Percentiles rank a stretch among this genome's conserved stretches.
Conservation (phyloP, 2,113 vertebrate genomes). For the Pseudopipra pipra region DNA sequence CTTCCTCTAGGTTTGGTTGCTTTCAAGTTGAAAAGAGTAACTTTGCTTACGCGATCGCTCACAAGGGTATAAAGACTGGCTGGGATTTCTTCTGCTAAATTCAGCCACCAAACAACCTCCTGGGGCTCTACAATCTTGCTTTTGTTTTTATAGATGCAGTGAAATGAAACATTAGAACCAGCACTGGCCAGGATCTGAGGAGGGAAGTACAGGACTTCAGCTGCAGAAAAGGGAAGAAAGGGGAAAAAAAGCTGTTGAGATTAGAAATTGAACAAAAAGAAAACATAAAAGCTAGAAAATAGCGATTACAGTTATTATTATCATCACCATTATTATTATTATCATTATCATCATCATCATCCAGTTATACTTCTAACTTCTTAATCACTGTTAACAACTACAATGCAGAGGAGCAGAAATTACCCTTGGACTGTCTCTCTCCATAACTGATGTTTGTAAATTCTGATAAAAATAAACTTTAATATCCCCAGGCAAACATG, state of each 20-base stretch:
- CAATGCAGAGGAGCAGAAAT: not conserved
- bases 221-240: not conserved
- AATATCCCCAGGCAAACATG: not conserved
- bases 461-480: not conserved
- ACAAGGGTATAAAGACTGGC: constrained; percentile 75
- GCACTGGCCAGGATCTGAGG: constrained; percentile 75
- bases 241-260: no score
- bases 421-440: not conserved
- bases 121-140: constrained; percentile 66
- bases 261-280: not conserved
- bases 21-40: constrained; percentile 74
- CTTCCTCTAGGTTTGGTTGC: constrained; percentile 75
- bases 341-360: not conserved
- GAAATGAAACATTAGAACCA: constrained; percentile 82
- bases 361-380: not conserved
- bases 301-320: not conserved
- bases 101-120: constrained; percentile 85
- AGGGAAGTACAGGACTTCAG: constrained; percentile 88
- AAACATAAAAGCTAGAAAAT: not conserved
- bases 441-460: not conserved
- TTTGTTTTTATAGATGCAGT: constrained; percentile 82
- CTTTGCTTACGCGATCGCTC: constrained; percentile 76
- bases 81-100: constrained; percentile 76
- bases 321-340: not conserved
- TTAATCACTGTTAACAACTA: not conserved